phyloP scores from a whole-genome alignment of 2,113 vertebrate genomes.

The Paradoxurus hermaphroditus region DNA sequence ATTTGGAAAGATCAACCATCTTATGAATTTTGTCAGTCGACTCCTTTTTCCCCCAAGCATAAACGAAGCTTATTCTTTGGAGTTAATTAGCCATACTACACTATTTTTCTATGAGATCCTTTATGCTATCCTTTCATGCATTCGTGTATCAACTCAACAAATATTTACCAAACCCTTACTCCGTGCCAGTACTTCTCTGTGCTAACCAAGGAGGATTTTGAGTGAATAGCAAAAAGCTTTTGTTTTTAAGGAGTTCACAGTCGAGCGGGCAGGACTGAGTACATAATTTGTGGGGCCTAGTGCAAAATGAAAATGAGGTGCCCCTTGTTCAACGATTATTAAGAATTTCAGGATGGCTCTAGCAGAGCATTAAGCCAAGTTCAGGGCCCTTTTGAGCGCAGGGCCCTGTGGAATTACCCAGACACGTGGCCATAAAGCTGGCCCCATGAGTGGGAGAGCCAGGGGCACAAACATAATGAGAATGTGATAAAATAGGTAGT shows the following conservation, averaged over 20 bases:
- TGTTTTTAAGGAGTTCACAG: slow-evolving; percentile 57
- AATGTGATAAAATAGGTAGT: background rate
- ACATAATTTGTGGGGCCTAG: background rate
- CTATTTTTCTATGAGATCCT: background rate
- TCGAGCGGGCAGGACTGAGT: background rate
- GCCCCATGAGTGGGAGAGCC: rapidly evolving
- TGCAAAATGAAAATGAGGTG: slow-evolving; percentile 41
- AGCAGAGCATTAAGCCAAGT: background rate
- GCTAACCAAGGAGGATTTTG: slow-evolving; percentile 16
- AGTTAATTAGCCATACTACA: slow-evolving; percentile 28
- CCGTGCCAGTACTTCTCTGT: slow-evolving; percentile 1
- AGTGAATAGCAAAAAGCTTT: slow-evolving; percentile 49
- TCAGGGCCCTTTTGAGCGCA: background rate
- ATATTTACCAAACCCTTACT: slow-evolving; percentile 45
- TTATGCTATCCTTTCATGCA: slow-evolving; percentile 24
- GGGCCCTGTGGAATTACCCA: background rate
- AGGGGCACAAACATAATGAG: background rate
- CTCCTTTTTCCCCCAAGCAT: background rate
- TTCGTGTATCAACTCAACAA: slow-evolving; percentile 36
- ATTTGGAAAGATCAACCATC: background rate
- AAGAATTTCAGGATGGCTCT: background rate
- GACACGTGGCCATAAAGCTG: background rate
- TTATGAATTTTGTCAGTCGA: background rate
- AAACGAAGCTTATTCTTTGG: background rate
- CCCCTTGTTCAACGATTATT: background rate